Evolutionary conservation across 2,888 invertebrate genomes (phyloP).

Genomic region (Keiferia lycopersicella): DNA sequence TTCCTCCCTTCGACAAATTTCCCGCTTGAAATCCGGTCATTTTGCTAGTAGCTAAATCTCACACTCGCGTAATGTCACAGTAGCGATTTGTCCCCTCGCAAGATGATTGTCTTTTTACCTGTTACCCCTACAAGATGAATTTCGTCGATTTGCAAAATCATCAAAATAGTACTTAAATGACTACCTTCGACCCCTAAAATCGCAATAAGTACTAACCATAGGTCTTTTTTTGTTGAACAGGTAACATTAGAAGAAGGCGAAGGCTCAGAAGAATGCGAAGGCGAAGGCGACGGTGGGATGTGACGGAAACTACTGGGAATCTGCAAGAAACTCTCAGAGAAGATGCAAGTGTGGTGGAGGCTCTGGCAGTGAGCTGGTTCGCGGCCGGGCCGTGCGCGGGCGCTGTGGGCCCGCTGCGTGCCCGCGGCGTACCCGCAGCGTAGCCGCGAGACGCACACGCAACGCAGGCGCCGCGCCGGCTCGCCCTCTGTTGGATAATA

Average conservation of each 20-base stretch:
- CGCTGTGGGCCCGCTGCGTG: conserved; percentile 28
- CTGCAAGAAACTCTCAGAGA: conserved; percentile 94
- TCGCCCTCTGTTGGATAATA: conserved; percentile 62
- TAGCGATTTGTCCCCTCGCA: too few species aligned
- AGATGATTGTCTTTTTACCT: too few species aligned
- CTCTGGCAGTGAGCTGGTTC: conserved; percentile 83
- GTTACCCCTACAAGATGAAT: too few species aligned
- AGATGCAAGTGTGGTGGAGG: conserved; percentile 94
- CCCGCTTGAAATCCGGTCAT: too few species aligned
- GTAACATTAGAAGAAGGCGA: conserved; percentile 94
- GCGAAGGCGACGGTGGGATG: conserved; percentile 86
- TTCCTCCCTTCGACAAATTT: too few species aligned
- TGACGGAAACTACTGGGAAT: conserved; percentile 96
- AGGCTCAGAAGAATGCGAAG: conserved; percentile 83
- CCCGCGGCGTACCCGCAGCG: conserved; percentile 32
- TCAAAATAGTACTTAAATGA: too few species aligned
- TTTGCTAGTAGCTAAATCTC: too few species aligned
- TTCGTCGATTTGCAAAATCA: too few species aligned
- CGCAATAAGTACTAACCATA: not conserved
- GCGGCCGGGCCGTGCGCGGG: conserved; percentile 41
- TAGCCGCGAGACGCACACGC: conserved; percentile 23
- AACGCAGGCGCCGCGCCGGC: conserved; percentile 31
- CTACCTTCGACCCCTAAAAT: too few species aligned
- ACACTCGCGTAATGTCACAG: too few species aligned
- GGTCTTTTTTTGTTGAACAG: conserved; percentile 59